Percentiles rank a stretch among this genome's conserved stretches.
Conservation (phyloP, 2,113 vertebrate species). For the Asarcornis scutulata region DNA sequence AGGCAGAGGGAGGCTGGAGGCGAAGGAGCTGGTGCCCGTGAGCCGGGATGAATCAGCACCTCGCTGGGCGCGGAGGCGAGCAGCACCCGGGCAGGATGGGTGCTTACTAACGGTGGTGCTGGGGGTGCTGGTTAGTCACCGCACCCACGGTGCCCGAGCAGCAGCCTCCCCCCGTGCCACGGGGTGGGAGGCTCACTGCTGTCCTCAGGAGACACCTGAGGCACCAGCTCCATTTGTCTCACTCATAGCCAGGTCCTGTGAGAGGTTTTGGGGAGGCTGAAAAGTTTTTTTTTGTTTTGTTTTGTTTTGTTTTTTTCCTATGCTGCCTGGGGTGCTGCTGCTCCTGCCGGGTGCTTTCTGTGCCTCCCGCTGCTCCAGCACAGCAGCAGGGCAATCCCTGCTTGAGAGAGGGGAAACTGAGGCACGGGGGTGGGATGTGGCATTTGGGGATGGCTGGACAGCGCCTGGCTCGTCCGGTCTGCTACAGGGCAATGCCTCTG, state of each 20-base stretch:
- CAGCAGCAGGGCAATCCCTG: fast-evolving
- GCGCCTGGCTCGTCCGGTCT: fast-evolving
- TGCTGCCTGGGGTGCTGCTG: neutral
- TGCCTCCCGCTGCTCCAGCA: too few relatives aligned
- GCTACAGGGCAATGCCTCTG: neutral
- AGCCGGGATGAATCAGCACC: conserved; percentile 62
- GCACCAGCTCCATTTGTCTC: neutral
- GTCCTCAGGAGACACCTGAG: neutral
- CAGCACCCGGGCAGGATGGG: conserved; percentile 30
- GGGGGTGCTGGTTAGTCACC: conserved; percentile 73
- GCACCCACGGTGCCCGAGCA: conserved; percentile 24
- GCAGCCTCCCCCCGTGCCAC: neutral
- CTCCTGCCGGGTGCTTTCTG: too few relatives aligned
- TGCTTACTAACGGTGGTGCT: conserved; percentile 57
- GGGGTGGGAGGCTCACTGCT: neutral
- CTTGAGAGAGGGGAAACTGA: neutral
- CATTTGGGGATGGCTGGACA: neutral
- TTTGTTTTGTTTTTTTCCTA: neutral
- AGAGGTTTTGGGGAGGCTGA: neutral
- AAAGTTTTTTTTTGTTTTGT: too few relatives aligned
- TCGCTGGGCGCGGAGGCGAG: conserved; percentile 38
- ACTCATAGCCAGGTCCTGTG: fast-evolving
- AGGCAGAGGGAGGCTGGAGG: neutral
- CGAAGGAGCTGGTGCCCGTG: neutral
- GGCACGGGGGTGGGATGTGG: neutral